A percentile compares a stretch with the other conserved stretches of the same genome.
Evolutionary conservation across 2,797 vertebrate species (phyloP).

Genomic region (Cygnus olor): DNA sequence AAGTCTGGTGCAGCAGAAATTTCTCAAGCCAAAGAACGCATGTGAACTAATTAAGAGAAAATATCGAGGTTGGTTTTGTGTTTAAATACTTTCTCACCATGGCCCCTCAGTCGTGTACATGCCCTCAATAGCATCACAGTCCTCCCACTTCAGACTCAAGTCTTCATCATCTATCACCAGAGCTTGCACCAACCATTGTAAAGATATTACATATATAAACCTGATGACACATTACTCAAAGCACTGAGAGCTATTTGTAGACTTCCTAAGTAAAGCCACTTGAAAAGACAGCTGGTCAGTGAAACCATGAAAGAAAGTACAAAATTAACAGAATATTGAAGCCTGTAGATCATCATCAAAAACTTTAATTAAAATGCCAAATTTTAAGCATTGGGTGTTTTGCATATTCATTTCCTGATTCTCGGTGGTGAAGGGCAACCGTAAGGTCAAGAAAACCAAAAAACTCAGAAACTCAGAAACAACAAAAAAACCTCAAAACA

Average conservation of each 20-base stretch:
- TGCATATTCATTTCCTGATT: neutral
- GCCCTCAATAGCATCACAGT: neutral
- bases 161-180: neutral
- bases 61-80: fast-evolving
- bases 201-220: fast-evolving
- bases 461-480: no score
- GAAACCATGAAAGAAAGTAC: fast-evolving
- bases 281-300: neutral
- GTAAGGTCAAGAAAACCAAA: neutral
- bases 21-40: neutral
- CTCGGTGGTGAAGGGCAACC: neutral
- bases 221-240: fast-evolving
- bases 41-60: neutral
- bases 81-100: neutral
- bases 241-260: neutral
- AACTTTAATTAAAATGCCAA: neutral
- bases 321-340: neutral
- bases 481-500: neutral
- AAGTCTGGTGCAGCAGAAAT: neutral
- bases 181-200: fast-evolving
- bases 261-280: neutral
- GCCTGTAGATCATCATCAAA: neutral
- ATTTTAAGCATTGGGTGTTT: neutral
- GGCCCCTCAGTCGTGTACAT: no score
- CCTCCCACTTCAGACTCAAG: neutral